Base-by-base conservation (phyloP, 1,140 invertebrate genomes). In the Ooceraea biroi region DNA sequence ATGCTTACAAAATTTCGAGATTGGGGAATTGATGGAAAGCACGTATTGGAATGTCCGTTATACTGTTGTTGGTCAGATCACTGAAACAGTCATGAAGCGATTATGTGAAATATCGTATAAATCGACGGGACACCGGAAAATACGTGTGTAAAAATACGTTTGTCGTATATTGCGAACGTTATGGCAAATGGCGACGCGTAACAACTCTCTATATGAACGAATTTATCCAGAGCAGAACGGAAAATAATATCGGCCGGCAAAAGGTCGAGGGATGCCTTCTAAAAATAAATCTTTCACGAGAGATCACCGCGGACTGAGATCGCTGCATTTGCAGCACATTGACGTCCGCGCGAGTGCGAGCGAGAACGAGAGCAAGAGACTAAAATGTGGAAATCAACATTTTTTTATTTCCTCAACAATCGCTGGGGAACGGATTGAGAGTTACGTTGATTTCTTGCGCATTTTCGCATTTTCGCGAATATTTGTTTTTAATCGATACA, bases 1-100 rank as follows among this genome's bases (percentile, higher is more conserved):
- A 71, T 95, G 96, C 96, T 97, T 95, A 97, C 96, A 97, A 94
- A 82, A 96, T 95, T 86, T 96, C 92, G 78, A 97, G 94, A 90
- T 95, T 96, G 80, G 94, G 90, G 94, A 96, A 95, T 78, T 91
- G 90, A 36, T 95, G 95, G 92, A 97, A 96, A 84, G 96, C 95
- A 90, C 95, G 93, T 72, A 94, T 93, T 86, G 95, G 95, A 93
- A 97, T 95, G 92, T 94, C 93, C 85, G 95, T 95, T 88, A 97
- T 94, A 78, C 95, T 94, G 94, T 97, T 97, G 92, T 95, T 96
- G 83, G 95, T 96, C 85, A 97, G 93, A 93, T 97, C 96, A 92
- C 97, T 97, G 94, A 46, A 96, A 96, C 91, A 91, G 1, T 50
- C n/a, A 36, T 0, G n/a, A 65, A 22, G 52, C 36, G 41, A 41